A percentile compares a stretch with the other conserved stretches of the same genome.
Conservation (phyloP, 2,888 invertebrate species). For the Frankliniella fusca region DNA sequence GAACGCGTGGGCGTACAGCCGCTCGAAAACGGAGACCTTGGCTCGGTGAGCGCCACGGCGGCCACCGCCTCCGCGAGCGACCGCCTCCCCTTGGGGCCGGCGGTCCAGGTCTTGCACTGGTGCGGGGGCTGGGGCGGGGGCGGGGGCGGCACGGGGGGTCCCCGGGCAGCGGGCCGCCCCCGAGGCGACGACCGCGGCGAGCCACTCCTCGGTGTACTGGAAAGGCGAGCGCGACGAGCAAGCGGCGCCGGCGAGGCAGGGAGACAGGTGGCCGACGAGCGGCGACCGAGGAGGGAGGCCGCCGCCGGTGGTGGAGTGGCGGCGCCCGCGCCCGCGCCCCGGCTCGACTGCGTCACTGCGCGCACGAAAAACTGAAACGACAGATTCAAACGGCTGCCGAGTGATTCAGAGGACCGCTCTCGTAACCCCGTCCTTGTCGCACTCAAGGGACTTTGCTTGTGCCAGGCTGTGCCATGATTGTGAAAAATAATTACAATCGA, state of each 20-base stretch:
- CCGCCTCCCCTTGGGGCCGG: neutral
- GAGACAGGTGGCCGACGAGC: neutral
- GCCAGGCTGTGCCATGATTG: no score
- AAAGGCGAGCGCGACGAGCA: neutral
- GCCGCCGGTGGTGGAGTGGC: neutral
- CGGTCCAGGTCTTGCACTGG: neutral
- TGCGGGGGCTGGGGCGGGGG: neutral
- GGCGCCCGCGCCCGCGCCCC: neutral
- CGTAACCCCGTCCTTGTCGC: no score
- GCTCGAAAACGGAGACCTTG: neutral
- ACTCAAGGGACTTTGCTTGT: no score
- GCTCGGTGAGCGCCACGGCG: neutral
- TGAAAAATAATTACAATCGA: no score
- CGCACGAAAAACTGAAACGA: no score
- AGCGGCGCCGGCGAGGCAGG: neutral
- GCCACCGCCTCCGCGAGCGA: neutral
- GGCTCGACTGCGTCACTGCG: no score
- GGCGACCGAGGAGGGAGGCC: neutral
- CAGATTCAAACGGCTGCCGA: no score
- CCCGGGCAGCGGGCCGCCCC: neutral
- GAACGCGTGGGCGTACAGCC: neutral
- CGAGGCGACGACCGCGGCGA: neutral
- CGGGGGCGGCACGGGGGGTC: neutral
- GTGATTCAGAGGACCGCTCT: no score
- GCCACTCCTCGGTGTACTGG: neutral